phyloP scores from a whole-genome alignment of 2,113 vertebrate species.

The Euleptes europaea region DNA sequence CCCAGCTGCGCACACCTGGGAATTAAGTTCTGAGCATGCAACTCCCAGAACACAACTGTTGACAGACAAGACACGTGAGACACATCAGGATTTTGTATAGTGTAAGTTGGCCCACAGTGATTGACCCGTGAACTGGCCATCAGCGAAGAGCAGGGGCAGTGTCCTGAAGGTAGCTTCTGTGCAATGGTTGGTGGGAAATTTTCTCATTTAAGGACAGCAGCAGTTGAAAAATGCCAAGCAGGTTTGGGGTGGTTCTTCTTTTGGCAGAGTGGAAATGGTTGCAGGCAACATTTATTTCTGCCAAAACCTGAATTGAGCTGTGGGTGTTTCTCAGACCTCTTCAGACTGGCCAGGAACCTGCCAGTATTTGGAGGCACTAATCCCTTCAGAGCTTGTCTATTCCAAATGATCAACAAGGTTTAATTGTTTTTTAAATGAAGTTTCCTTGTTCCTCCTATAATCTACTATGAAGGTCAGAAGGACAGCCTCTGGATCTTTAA shows the following conservation, averaged over 20 bases:
- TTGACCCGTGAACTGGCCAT: too few species aligned
- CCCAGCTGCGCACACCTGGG: too few species aligned
- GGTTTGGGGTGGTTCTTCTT: too few species aligned
- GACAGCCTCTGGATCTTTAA: background rate
- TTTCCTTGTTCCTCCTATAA: slow-evolving; percentile 29
- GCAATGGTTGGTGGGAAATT: background rate
- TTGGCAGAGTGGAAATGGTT: rapidly evolving
- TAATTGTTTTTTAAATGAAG: slow-evolving; percentile 2
- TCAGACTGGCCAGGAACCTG: background rate
- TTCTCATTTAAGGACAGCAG: background rate
- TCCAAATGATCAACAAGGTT: background rate
- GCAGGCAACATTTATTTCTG: background rate
- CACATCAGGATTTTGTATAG: too few species aligned
- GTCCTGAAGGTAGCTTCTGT: background rate
- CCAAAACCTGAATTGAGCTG: background rate
- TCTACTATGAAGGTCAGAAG: slow-evolving; percentile 7
- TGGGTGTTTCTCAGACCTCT: background rate
- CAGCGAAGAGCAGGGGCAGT: too few species aligned
- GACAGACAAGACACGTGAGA: too few species aligned
- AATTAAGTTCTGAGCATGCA: too few species aligned
- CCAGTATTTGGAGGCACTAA: background rate
- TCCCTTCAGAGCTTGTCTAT: background rate
- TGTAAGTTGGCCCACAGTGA: too few species aligned
- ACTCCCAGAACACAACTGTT: too few species aligned
- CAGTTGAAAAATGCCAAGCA: background rate